A percentile compares a stretch with the other conserved stretches of the same genome.
Evolutionary conservation across 2,113 vertebrate species (phyloP).

Genomic region (Rousettus leschenaultii): DNA sequence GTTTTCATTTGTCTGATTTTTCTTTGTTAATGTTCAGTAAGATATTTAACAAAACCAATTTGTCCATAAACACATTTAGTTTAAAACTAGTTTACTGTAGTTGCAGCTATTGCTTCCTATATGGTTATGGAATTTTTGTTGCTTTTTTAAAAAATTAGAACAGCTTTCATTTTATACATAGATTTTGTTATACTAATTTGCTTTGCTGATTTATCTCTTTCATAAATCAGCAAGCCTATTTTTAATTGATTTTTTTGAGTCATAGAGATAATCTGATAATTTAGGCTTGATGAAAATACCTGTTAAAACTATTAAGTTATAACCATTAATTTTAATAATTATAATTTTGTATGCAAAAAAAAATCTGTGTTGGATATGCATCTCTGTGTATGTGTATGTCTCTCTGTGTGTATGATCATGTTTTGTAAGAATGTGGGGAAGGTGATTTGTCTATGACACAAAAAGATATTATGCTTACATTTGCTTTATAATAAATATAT

Average conservation of each 20-base stretch:
- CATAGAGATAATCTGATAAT: constrained; percentile 28
- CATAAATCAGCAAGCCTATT: constrained; percentile 18
- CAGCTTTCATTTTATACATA: constrained; percentile 71
- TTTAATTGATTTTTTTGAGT: constrained; percentile 56
- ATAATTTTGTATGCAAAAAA: not conserved
- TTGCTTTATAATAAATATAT: constrained; percentile 18
- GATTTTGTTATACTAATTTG: constrained; percentile 58
- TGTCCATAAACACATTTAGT: constrained; percentile 88
- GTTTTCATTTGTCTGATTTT: constrained; percentile 83
- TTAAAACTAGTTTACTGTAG: constrained; percentile 86
- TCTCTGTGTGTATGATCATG: not conserved
- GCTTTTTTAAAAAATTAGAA: constrained; percentile 75
- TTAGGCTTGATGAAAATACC: constrained; percentile 63
- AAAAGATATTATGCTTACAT: constrained; percentile 17
- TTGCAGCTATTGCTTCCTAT: constrained; percentile 82
- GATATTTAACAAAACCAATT: constrained; percentile 85
- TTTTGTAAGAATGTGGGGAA: not conserved
- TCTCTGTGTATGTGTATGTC: not conserved
- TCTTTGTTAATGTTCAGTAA: constrained; percentile 77
- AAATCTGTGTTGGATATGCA: not conserved
- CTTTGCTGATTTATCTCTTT: constrained; percentile 22
- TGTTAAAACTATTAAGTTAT: constrained; percentile 53
- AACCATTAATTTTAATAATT: constrained; percentile 56
- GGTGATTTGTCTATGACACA: not conserved
- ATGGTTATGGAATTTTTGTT: constrained; percentile 76